Evolutionary conservation across 53 echinoderm and acorn worm species (phyloP), one percentile per base, ranked within the genome.

Genomic region (Pentamera pediparva): DNA sequence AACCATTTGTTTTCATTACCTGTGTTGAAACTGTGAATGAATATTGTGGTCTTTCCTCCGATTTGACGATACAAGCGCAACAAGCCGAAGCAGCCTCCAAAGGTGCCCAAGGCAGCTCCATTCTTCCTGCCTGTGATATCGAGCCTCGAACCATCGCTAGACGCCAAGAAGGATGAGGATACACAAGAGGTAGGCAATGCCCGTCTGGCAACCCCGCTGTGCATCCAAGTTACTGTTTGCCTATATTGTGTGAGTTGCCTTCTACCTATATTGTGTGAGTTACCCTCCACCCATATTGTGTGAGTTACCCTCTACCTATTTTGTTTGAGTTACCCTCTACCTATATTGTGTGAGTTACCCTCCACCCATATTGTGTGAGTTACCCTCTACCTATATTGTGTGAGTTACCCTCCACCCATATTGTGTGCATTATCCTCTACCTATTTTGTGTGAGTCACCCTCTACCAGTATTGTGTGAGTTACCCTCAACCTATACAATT

Each of bases 41-140:
- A n/a, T n/a, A n/a, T n/a, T n/a, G n/a, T n/a, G n/a, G n/a, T n/a
- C n/a, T n/a, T n/a, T n/a, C n/a, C n/a, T n/a, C n/a, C n/a, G n/a
- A n/a, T n/a, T n/a, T n/a, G n/a, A n/a, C 35, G 21, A 10, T 86
- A 98, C 91, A 88, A 84, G 77, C 76, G 98, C 37, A 98, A 98
- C 53, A 98, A 92, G 56, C 98, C 98, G 13, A 92, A 83, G 56
- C 75, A 98, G 34, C 91, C 91, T 0, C 89, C 84, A 3, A 98
- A 86, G 40, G 86, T 86, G 8, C 85, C 98, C 32, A 88, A 92
- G 61, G 70, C 93, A 38, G 91, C 89, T 12, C 98, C 98, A 15
- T 98, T 98, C 83, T 98, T 98, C 47, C 79, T 98, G 6, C 98
- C 98, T 10, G 92, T 91, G 9, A 33, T 86, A 28, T 59, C 91